Percentiles rank a stretch among this genome's conserved stretches.
phyloP scores from a whole-genome alignment of 1,140 invertebrate species.

The Ceratina australensis region DNA sequence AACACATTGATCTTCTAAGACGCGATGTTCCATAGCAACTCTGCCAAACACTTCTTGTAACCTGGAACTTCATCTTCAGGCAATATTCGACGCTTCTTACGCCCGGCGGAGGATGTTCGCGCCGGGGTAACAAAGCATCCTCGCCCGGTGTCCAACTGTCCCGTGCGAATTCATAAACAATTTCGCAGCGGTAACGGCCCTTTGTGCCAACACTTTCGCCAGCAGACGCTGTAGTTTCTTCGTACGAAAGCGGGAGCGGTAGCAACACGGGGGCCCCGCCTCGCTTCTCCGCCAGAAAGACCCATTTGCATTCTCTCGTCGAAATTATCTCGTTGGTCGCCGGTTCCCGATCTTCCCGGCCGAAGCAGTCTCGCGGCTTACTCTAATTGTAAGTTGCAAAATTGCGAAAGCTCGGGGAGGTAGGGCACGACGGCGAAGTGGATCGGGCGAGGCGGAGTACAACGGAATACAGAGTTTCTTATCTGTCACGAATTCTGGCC shows the following conservation, averaged over 20 bases:
- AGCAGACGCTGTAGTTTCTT: neutral
- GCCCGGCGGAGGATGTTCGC: neutral
- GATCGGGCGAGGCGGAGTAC: neutral
- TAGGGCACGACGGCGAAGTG: neutral
- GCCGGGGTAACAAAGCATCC: neutral
- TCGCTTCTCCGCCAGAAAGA: constrained; percentile 17
- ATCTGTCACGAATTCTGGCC: constrained; percentile 25
- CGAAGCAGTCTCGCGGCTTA: neutral
- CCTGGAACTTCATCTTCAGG: no score
- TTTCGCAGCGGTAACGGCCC: constrained; percentile 2
- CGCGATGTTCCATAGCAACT: no score
- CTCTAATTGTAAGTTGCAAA: constrained; percentile 16
- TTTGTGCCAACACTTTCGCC: constrained; percentile 20
- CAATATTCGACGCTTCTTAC: neutral
- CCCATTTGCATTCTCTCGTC: constrained; percentile 46
- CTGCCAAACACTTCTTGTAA: no score
- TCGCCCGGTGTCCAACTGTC: neutral
- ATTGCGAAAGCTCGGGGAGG: neutral
- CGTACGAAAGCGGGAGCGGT: neutral
- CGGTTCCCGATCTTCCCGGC: constrained; percentile 24
- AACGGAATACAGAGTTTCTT: neutral
- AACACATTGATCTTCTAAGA: no score
- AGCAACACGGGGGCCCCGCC: constrained; percentile 7
- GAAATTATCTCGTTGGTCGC: constrained; percentile 50
- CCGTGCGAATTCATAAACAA: constrained; percentile 11